phyloP scores from a whole-genome alignment of 1,140 invertebrate genomes.

The Cotesia glomerata region DNA sequence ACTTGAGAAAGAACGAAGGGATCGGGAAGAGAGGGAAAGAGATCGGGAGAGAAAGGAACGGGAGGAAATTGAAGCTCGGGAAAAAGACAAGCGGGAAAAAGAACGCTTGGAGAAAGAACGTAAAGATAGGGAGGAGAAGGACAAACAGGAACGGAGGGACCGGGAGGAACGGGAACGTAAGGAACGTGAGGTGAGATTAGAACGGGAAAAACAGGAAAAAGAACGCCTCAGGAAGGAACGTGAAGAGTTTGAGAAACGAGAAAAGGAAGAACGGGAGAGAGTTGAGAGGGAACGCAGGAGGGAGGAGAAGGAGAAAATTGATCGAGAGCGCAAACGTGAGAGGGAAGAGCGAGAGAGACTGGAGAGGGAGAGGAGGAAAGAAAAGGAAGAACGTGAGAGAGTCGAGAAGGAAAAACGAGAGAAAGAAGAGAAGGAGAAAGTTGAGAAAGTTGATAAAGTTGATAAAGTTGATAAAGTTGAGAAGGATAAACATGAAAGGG shows the following conservation, averaged over 20 bases:
- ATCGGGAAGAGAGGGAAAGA: slow-evolving; percentile 51
- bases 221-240: slow-evolving; percentile 37
- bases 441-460: slow-evolving; percentile 40
- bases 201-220: slow-evolving; percentile 40
- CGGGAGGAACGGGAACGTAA: slow-evolving; percentile 48
- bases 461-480: slow-evolving; percentile 50
- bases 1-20: slow-evolving; percentile 50
- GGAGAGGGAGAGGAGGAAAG: slow-evolving; percentile 43
- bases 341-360: slow-evolving; percentile 43
- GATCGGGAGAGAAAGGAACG: slow-evolving; percentile 56
- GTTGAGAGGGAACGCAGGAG: slow-evolving; percentile 59
- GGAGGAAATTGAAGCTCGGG: slow-evolving; percentile 53
- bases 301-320: slow-evolving; percentile 56
- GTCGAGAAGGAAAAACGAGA: slow-evolving; percentile 59
- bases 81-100: slow-evolving; percentile 54
- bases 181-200: slow-evolving; percentile 45
- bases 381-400: slow-evolving; percentile 54
- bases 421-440: slow-evolving; percentile 58
- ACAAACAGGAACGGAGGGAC: slow-evolving; percentile 37
- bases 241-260: slow-evolving; percentile 48
- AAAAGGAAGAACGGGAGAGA: slow-evolving; percentile 41
- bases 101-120: slow-evolving; percentile 35
- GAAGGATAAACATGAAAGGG: slow-evolving; percentile 42
- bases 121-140: slow-evolving; percentile 32
- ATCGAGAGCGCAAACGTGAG: slow-evolving; percentile 40